A percentile compares a stretch with the other conserved stretches of the same genome.
These are phyloP conservation scores for Melanotus villosus DNA, from an alignment of 2,888 invertebrate species.

Conservation along the genomic window DNA sequence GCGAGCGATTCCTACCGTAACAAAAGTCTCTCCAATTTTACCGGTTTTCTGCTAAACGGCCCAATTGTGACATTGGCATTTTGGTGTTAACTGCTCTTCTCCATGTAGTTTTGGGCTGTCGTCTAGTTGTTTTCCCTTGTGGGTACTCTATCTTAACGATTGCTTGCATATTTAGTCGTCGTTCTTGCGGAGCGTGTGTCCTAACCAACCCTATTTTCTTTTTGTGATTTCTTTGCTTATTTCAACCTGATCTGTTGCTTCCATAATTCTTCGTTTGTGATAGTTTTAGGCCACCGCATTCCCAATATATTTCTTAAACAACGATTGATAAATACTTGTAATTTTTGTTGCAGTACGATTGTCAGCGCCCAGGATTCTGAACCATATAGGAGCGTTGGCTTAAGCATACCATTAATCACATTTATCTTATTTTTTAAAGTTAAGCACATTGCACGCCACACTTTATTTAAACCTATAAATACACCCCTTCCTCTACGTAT, in stretches of 20 bases:
- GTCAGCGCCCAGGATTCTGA: background rate
- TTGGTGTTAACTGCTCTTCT: background rate
- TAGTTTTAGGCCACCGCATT: background rate
- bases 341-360: background rate
- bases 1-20: no score
- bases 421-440: background rate
- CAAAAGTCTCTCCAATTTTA: no score
- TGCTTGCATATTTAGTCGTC: background rate
- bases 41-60: no score
- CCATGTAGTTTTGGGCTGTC: background rate
- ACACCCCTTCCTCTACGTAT: no score
- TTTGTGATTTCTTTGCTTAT: background rate
- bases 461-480: no score
- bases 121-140: background rate
- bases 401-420: background rate
- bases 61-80: background rate
- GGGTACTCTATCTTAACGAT: background rate
- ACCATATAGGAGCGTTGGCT: background rate
- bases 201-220: background rate
- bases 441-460: background rate
- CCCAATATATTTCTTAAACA: conserved; percentile 1
- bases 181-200: background rate
- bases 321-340: background rate
- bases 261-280: conserved; percentile 2
- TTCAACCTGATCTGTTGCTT: background rate